A percentile compares a stretch with the other conserved stretches of the same genome.
These are phyloP conservation scores for Triplophysa bombifrons DNA, from an alignment of 2,797 vertebrate genomes.

Conservation along the genomic window DNA sequence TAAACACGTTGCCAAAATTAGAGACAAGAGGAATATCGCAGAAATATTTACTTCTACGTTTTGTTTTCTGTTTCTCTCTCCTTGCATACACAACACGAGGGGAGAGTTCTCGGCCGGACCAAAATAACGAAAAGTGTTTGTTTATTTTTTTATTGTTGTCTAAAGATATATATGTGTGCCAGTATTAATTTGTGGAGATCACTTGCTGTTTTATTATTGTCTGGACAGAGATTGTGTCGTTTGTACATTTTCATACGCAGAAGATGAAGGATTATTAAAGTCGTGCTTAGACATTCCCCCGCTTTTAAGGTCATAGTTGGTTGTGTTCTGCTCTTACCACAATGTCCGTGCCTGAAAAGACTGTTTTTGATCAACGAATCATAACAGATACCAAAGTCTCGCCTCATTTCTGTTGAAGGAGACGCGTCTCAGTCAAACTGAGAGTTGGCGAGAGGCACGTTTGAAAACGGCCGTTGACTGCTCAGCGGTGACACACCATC, in stretches of 20 bases:
- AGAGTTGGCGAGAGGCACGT: constrained; percentile 68
- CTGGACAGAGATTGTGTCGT: constrained; percentile 15
- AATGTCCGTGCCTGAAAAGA: constrained; percentile 61
- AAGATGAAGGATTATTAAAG: constrained; percentile 69
- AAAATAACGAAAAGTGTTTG: constrained; percentile 67
- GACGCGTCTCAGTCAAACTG: constrained; percentile 72
- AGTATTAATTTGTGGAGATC: constrained; percentile 73
- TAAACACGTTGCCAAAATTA: constrained; percentile 73
- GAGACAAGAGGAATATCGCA: constrained; percentile 63
- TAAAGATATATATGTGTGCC: constrained; percentile 69
- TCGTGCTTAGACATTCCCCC: constrained; percentile 40
- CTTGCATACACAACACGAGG: constrained; percentile 55
- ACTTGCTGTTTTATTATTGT: constrained; percentile 45
- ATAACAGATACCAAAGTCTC: constrained; percentile 66
- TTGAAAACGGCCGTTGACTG: constrained; percentile 81
- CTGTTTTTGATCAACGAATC: constrained; percentile 67
- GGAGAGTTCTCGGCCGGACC: constrained; percentile 73
- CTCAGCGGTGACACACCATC: constrained; percentile 65
- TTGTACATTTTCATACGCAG: constrained; percentile 55
- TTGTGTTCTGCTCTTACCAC: constrained; percentile 55
- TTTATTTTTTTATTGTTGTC: constrained; percentile 61
- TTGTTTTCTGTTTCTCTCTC: constrained; percentile 65
- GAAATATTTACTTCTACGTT: constrained; percentile 66
- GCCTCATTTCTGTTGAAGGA: constrained; percentile 56
- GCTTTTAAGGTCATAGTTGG: constrained; percentile 52